Conservation (phyloP, 1,140 invertebrate species). For the Leptinotarsa lineolata region DNA sequence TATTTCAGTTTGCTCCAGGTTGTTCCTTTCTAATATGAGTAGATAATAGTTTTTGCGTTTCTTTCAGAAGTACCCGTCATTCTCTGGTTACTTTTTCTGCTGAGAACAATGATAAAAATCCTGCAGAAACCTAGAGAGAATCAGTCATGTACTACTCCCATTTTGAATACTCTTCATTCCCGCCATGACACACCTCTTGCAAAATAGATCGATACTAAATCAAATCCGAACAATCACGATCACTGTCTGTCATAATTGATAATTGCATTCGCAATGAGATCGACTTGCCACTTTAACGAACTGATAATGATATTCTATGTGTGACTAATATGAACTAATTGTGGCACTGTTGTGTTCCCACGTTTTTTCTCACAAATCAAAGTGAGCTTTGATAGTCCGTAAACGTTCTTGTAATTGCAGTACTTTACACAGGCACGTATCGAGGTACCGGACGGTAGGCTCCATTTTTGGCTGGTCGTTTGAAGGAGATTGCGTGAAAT, state of each 20-base stretch:
- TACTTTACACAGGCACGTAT: slow-evolving; percentile 6
- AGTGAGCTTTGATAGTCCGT: slow-evolving; percentile 17
- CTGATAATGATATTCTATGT: slow-evolving; percentile 15
- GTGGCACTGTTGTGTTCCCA: slow-evolving; percentile 14
- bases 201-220: background rate
- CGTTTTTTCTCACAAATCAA: slow-evolving; percentile 18
- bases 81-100: no score
- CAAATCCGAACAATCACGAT: background rate
- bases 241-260: background rate
- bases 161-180: no score
- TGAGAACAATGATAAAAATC: no score
- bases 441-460: background rate
- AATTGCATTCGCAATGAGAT: background rate
- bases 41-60: no score
- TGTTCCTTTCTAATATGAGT: no score
- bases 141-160: no score
- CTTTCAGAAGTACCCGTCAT: no score
- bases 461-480: slow-evolving; percentile 4
- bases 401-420: slow-evolving; percentile 15
- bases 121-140: no score
- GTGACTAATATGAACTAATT: slow-evolving; percentile 13
- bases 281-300: slow-evolving; percentile 1
- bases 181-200: background rate
- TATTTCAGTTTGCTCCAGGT: no score
- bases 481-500: background rate